A percentile compares a stretch with the other conserved stretches of the same genome.
These are phyloP conservation scores for Narcine bancroftii DNA, from an alignment of 2,113 vertebrate species.

Conservation along the genomic window DNA sequence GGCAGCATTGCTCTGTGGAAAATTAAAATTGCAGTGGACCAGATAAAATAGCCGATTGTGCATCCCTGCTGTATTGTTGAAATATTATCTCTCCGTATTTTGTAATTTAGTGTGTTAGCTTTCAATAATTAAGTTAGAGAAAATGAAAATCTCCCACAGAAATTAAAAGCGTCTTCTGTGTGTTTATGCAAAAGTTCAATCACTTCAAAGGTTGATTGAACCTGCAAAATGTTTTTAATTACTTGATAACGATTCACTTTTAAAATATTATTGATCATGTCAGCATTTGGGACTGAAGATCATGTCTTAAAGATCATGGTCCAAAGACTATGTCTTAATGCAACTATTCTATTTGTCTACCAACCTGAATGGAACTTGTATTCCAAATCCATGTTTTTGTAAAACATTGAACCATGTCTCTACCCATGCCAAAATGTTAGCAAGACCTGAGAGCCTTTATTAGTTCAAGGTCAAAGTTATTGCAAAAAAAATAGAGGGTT, in stretches of 20 bases:
- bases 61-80: background rate
- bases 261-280: constrained; percentile 26
- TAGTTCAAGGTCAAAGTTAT: no score
- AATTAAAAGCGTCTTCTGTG: background rate
- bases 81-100: background rate
- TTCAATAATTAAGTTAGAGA: constrained; percentile 25
- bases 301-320: no score
- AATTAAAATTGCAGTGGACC: background rate
- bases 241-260: constrained; percentile 26
- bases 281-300: constrained; percentile 13
- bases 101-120: constrained; percentile 15
- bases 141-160: background rate
- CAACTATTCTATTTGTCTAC: background rate
- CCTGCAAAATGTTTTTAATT: constrained; percentile 18
- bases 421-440: no score
- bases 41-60: background rate
- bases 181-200: constrained; percentile 8
- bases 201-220: background rate
- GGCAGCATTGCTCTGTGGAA: background rate
- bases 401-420: no score
- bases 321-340: background rate
- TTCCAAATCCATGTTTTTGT: no score
- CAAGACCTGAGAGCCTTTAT: no score
- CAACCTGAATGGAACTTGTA: no score
- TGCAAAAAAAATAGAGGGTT: no score